Evolutionary conservation across 2,113 vertebrate genomes (phyloP).

Genomic region (Eurypyga helias): DNA sequence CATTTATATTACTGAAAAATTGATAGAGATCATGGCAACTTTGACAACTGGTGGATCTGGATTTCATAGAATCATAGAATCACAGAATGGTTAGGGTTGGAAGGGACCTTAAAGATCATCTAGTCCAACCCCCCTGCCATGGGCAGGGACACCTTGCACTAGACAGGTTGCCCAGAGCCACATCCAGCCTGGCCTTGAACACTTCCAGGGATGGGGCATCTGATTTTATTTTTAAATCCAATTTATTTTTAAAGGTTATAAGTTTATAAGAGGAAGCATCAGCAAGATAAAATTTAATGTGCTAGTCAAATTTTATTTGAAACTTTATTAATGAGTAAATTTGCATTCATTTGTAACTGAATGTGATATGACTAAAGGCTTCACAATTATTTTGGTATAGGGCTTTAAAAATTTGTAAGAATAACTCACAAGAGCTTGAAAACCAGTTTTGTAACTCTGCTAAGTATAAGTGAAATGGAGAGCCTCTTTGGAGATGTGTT

Average conservation of each 20-base stretch:
- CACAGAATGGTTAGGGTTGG: too few species aligned
- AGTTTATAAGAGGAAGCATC: neutral
- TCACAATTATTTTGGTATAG: neutral
- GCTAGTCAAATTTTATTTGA: neutral
- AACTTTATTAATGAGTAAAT: neutral
- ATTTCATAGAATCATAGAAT: too few species aligned
- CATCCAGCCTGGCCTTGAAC: too few species aligned
- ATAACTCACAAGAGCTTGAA: neutral
- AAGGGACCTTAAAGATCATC: too few species aligned
- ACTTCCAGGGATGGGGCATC: too few species aligned
- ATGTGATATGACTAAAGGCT: neutral
- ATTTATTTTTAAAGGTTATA: neutral
- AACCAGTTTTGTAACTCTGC: neutral
- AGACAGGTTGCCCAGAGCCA: too few species aligned
- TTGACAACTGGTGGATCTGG: neutral
- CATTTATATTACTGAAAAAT: neutral
- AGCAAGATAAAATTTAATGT: neutral
- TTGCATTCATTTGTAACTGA: neutral
- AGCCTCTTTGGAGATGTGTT: neutral
- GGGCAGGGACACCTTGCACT: too few species aligned
- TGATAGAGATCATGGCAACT: neutral
- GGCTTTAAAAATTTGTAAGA: neutral
- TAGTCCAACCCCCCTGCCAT: too few species aligned
- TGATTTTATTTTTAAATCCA: too few species aligned
- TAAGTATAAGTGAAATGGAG: conserved; percentile 21